A percentile compares a stretch with the other conserved stretches of the same genome.
Conservation (phyloP, 2,113 vertebrate genomes). For the Phoenicopterus ruber region DNA sequence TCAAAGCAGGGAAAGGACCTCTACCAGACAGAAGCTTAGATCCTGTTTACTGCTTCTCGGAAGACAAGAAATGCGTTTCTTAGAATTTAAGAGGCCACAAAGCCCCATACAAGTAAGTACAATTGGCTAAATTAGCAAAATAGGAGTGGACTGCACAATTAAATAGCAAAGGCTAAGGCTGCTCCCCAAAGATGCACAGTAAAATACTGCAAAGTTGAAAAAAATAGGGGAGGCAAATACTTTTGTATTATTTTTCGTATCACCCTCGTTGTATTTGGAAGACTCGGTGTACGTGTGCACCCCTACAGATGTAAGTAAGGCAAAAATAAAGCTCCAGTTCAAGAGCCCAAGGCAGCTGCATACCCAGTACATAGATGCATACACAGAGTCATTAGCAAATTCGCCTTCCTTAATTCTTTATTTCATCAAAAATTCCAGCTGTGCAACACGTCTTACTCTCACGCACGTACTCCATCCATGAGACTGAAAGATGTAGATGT, state of each 20-base stretch:
- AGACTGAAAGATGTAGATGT: neutral
- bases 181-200: neutral
- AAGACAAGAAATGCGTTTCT: neutral
- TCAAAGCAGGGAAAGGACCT: neutral
- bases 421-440: neutral
- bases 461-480: neutral
- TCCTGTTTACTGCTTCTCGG: neutral
- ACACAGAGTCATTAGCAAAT: neutral
- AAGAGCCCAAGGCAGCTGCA: neutral
- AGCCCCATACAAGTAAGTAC: neutral
- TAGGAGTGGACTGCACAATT: neutral
- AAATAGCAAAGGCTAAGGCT: neutral
- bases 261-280: neutral
- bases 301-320: neutral
- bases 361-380: neutral
- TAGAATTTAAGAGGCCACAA: neutral
- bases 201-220: neutral
- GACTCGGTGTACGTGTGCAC: neutral
- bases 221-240: neutral
- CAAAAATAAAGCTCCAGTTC: neutral
- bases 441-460: neutral
- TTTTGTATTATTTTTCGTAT: neutral
- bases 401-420: constrained; percentile 30
- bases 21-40: neutral
- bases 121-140: neutral